phyloP scores from a whole-genome alignment of 2,888 invertebrate species.

The Listrodromus nycthemerus region DNA sequence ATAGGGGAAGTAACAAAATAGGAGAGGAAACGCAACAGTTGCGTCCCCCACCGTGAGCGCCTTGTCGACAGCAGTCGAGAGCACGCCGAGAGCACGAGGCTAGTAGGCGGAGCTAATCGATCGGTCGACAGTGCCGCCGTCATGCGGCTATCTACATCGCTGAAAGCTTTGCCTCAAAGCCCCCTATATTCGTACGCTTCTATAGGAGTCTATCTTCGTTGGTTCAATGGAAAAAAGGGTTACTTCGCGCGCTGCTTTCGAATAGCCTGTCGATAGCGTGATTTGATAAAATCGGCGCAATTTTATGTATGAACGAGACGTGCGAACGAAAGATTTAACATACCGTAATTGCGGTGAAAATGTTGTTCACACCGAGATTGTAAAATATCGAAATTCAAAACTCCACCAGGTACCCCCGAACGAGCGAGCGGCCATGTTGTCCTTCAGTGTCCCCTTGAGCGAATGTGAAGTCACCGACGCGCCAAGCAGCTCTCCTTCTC shows the following conservation, averaged over 20 bases:
- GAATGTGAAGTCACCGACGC: slow-evolving; percentile 35
- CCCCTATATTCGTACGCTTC: no score
- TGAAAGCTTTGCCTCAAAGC: no score
- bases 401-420: slow-evolving; percentile 60
- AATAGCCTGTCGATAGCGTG: neutral
- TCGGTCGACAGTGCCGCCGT: no score
- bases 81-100: no score
- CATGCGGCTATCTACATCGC: no score
- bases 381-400: slow-evolving; percentile 60
- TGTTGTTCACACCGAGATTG: slow-evolving; percentile 34
- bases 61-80: no score
- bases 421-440: slow-evolving; percentile 62
- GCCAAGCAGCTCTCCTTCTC: neutral
- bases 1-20: no score
- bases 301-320: neutral
- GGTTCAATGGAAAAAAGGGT: slow-evolving; percentile 33
- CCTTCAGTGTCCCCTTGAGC: slow-evolving; percentile 64
- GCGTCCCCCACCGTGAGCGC: no score
- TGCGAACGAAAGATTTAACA: slow-evolving; percentile 3
- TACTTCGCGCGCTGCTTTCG: slow-evolving; percentile 45
- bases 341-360: slow-evolving; percentile 41
- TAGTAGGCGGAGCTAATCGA: no score
- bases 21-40: no score
- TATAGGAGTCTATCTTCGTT: no score
- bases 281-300: neutral